A percentile compares a stretch with the other conserved stretches of the same genome.
Conservation (phyloP, 2,113 vertebrate species). For the Tauraco erythrolophus region DNA sequence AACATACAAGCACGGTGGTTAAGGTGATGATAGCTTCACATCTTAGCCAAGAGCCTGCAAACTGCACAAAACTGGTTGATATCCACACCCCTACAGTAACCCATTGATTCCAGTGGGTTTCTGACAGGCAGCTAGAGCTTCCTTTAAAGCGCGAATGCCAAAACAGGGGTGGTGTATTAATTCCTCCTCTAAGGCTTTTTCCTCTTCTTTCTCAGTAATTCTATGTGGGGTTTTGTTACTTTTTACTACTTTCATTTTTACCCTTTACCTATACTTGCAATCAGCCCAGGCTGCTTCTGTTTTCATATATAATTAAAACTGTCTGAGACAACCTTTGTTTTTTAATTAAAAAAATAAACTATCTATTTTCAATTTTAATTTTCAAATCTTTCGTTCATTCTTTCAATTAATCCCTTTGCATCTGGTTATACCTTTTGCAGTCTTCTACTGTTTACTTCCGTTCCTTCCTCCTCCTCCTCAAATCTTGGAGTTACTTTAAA, state of each 20-base stretch:
- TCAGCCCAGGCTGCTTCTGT: not conserved
- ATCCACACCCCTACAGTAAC: constrained; percentile 58
- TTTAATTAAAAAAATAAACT: not conserved
- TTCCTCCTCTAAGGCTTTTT: constrained; percentile 20
- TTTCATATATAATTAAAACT: not conserved
- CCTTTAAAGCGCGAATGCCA: not conserved
- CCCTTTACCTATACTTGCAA: not conserved
- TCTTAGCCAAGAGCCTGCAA: constrained; percentile 64
- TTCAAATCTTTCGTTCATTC: not conserved
- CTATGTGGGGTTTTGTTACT: not conserved
- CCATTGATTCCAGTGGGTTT: constrained; percentile 55
- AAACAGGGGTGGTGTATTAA: not conserved
- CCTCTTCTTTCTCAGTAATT: not conserved
- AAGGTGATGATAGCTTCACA: constrained; percentile 70
- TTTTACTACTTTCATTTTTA: not conserved
- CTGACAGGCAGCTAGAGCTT: constrained; percentile 40
- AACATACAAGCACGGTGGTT: constrained; percentile 62
- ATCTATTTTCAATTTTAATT: not conserved
- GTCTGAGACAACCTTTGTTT: not conserved
- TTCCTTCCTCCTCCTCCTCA: not conserved
- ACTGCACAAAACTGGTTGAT: constrained; percentile 58
- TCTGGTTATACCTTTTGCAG: not conserved
- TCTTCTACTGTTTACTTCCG: not conserved
- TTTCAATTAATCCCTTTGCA: not conserved
- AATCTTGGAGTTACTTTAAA: not conserved